Conservation (phyloP, 2,797 vertebrate species). For the Tolypeutes matacus region DNA sequence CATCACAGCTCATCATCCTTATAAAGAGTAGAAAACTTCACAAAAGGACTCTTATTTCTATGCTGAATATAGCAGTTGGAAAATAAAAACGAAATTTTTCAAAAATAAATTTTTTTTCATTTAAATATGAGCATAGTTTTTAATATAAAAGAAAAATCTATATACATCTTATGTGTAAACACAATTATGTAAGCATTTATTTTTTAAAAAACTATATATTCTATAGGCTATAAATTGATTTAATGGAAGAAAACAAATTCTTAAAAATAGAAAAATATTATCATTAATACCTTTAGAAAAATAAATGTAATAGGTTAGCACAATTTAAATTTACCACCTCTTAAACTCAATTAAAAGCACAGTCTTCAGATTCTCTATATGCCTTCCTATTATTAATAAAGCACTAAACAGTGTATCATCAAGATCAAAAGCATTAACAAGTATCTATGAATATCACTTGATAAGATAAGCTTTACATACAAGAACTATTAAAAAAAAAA, state of each 20-base stretch:
- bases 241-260: conserved; percentile 3
- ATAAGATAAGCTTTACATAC: not conserved
- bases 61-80: not conserved
- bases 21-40: not conserved
- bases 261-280: not conserved
- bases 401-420: not conserved
- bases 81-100: conserved; percentile 1
- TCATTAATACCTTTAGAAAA: conserved; percentile 22
- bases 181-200: not conserved
- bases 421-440: not conserved
- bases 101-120: conserved; percentile 34
- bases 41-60: not conserved
- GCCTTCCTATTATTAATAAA: not conserved
- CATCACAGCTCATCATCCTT: not conserved
- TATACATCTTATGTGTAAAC: not conserved
- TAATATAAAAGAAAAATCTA: conserved; percentile 39
- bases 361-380: not conserved
- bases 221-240: not conserved
- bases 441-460: not conserved
- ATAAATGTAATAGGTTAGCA: not conserved
- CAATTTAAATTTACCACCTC: not conserved
- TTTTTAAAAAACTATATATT: not conserved
- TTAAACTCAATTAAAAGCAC: not conserved
- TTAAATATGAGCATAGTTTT: not conserved
- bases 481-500: conserved; percentile 35